Percentiles rank a stretch among this genome's conserved stretches.
These are phyloP conservation scores for Phoxinus dragarum DNA, from an alignment of 2,797 vertebrate species.

Conservation along the genomic window DNA sequence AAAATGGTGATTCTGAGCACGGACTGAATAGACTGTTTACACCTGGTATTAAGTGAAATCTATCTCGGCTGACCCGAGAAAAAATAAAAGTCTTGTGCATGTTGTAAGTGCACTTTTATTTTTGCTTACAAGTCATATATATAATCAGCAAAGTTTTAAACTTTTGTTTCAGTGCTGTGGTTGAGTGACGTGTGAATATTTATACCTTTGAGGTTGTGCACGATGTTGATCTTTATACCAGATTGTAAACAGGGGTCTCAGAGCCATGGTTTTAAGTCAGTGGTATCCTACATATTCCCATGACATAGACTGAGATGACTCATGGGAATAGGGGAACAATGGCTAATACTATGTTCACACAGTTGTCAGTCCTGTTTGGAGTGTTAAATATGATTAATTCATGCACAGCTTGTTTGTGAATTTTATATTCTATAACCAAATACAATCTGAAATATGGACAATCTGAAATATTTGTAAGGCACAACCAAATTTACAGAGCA, in stretches of 20 bases:
- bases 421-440: background rate
- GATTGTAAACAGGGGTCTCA: background rate
- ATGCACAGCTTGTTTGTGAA: background rate
- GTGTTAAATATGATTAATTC: background rate
- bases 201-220: background rate
- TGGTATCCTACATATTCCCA: conserved; percentile 3
- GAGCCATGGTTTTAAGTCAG: background rate
- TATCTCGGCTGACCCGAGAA: background rate
- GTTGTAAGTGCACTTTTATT: background rate
- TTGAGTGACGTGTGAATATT: background rate
- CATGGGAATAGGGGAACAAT: background rate
- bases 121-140: background rate
- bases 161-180: background rate
- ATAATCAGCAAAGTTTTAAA: too few species aligned
- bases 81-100: background rate
- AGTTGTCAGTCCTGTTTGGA: background rate
- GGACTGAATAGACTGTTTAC: background rate
- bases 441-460: background rate
- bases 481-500: background rate
- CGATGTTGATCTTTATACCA: background rate
- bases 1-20: background rate
- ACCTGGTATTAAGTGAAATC: conserved; percentile 6
- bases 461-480: background rate
- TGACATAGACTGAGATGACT: conserved; percentile 6
- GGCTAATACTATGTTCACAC: conserved; percentile 4